Base-by-base conservation (phyloP, 2,888 invertebrate genomes). In the Leucophora obtusa region DNA sequence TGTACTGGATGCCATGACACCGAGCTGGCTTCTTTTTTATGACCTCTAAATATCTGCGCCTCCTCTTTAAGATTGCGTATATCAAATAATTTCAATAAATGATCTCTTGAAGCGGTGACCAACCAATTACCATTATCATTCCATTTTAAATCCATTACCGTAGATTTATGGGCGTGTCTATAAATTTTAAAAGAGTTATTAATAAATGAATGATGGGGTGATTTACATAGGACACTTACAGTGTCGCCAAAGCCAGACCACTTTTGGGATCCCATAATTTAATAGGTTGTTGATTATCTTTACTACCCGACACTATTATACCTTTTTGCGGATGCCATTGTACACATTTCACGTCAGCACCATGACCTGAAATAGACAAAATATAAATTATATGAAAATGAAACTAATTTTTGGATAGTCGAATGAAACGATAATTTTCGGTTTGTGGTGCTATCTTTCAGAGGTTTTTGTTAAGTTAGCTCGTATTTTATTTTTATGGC, bases 251-350 rank as follows among this genome's bases (percentile, higher is more conserved):
- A 56, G 98, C 97, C 83, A 96, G 95, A 7, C 98, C 99, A 71
- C 96, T 95, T 90, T 98, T 98, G 3, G 99, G 98, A 92, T 99
- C 99, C 99, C 99, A 99, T 63, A 99, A 91, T 91, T 99, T 99
- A 50, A 99, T 97, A 3, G 99, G 99, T 89, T 99, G 99, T 89
- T 99, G 99, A 89, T 98, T 98, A 90, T 99, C 99, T 92, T 99
- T 98, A 89, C 98, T 99, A 15, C 99, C 99, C 2, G 99, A 99
- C 51, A 98, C 97, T 85, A 99, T 95, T 62, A 99, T 93, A 78
- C 96, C 96, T 91, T 99, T 99, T 86, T 97, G 96, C 0, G 99
- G 99, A 92, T 99, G 99, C 99, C 99, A 99, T 90, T 99, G 98
- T 7, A 99, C 98, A 91, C 99, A 98, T 91, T 98, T 98, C 0